Conservation (phyloP, 1,140 invertebrate genomes). For the Panulirus ornatus region DNA sequence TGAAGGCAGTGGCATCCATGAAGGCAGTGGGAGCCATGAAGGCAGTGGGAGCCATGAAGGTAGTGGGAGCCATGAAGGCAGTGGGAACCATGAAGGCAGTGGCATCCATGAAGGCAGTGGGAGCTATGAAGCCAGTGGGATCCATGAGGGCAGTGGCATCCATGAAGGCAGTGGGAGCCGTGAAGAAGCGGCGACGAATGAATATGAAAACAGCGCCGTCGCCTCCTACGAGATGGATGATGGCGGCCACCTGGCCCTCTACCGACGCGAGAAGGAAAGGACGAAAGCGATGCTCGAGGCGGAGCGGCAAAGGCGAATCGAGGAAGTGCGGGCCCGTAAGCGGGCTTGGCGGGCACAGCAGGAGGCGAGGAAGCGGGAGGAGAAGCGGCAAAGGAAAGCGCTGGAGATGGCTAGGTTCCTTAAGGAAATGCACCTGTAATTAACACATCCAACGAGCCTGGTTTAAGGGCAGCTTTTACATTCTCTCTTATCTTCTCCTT, state of each 20-base stretch:
- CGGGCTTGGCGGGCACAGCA: background rate
- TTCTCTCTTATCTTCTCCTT: background rate
- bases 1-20: background rate
- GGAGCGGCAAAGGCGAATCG: background rate
- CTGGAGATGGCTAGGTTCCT: slow-evolving; percentile 25
- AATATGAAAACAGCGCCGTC: background rate
- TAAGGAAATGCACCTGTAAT: background rate
- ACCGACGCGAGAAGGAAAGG: slow-evolving; percentile 20
- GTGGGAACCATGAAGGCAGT: no score
- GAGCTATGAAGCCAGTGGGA: no score
- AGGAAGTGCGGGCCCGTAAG: background rate
- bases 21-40: background rate
- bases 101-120: no score
- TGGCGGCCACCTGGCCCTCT: background rate
- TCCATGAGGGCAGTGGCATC: no score
- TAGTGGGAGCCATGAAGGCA: no score
- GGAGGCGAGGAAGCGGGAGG: background rate
- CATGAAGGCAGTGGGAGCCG: background rate
- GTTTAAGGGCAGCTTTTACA: background rate
- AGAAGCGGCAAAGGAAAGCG: background rate
- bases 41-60: background rate
- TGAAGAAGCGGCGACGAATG: background rate
- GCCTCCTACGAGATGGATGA: background rate
- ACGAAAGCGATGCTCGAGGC: slow-evolving; percentile 7
- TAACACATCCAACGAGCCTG: background rate